These are phyloP conservation scores for Rhagoletis pomonella DNA, from an alignment of 1,140 invertebrate species.

Conservation along the genomic window DNA sequence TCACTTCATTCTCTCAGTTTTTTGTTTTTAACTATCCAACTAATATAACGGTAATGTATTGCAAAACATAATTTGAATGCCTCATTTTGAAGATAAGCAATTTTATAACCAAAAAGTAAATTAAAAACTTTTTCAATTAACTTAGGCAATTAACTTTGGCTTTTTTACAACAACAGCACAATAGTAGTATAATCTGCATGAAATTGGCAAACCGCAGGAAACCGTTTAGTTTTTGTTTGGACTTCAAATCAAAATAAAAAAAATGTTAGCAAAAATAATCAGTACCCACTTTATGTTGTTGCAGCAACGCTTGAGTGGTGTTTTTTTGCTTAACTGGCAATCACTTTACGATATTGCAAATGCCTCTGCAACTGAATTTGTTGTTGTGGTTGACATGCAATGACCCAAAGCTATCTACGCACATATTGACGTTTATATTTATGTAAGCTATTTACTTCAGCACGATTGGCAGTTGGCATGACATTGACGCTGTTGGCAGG, in stretches of 20 bases:
- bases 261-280: not conserved
- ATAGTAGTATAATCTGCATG: slow-evolving; percentile 1
- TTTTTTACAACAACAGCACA: slow-evolving; percentile 25
- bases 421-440: not conserved
- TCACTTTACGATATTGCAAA: slow-evolving; percentile 27
- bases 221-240: not conserved
- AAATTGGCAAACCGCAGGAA: slow-evolving; percentile 23
- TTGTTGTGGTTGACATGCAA: slow-evolving; percentile 19
- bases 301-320: not conserved
- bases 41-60: too few species aligned
- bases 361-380: slow-evolving; percentile 41
- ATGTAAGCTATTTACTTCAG: not conserved
- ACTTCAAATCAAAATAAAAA: slow-evolving; percentile 32
- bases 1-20: not conserved
- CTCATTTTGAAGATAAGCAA: not conserved
- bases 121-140: slow-evolving; percentile 41
- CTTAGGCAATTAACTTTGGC: not conserved
- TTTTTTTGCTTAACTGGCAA: not conserved
- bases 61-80: too few species aligned
- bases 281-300: not conserved
- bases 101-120: not conserved
- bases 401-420: not conserved
- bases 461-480: not conserved
- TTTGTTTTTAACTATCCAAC: not conserved
- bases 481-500: not conserved